Percentiles rank a stretch among this genome's conserved stretches.
phyloP scores from a whole-genome alignment of 1,140 invertebrate species.

The Panagrolaimus sp. region DNA sequence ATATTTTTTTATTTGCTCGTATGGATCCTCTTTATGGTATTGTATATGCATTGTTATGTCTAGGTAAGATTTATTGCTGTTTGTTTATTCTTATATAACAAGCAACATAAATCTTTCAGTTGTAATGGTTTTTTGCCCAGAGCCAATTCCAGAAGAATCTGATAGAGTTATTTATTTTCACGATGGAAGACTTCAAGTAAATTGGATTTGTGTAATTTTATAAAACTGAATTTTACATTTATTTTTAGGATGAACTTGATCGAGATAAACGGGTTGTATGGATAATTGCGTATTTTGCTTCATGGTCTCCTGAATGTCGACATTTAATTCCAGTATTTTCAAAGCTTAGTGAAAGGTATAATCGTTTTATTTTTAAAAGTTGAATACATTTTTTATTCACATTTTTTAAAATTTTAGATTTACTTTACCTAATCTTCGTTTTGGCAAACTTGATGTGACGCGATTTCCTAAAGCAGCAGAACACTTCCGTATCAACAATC shows the following conservation, averaged over 20 bases:
- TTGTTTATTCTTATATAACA: conserved; percentile 61
- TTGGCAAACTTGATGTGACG: conserved; percentile 91
- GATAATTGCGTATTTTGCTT: conserved; percentile 87
- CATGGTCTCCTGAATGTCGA: conserved; percentile 89
- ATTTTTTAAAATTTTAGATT: conserved; percentile 63
- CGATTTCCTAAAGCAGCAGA: conserved; percentile 78
- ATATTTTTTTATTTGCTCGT: conserved; percentile 83
- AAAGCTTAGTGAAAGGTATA: conserved; percentile 75
- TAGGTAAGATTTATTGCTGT: conserved; percentile 64
- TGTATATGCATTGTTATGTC: conserved; percentile 69
- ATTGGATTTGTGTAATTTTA: conserved; percentile 9
- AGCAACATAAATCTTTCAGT: conserved; percentile 23
- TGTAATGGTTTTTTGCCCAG: conserved; percentile 65
- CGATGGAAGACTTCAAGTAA: conserved; percentile 65
- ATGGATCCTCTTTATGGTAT: conserved; percentile 78
- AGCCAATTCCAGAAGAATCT: conserved; percentile 82
- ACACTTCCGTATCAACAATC: conserved; percentile 71
- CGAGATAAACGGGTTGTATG: conserved; percentile 70
- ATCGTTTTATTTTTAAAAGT: too few species aligned
- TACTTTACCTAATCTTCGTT: conserved; percentile 77
- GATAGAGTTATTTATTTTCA: conserved; percentile 80
- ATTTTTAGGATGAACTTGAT: conserved; percentile 74
- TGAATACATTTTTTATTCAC: too few species aligned
- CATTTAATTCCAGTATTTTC: conserved; percentile 85
- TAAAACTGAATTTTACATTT: conserved; percentile 13